A percentile compares a stretch with the other conserved stretches of the same genome.
These are phyloP conservation scores for Dryobates pubescens DNA, from an alignment of 2,797 vertebrate genomes.

Conservation along the genomic window DNA sequence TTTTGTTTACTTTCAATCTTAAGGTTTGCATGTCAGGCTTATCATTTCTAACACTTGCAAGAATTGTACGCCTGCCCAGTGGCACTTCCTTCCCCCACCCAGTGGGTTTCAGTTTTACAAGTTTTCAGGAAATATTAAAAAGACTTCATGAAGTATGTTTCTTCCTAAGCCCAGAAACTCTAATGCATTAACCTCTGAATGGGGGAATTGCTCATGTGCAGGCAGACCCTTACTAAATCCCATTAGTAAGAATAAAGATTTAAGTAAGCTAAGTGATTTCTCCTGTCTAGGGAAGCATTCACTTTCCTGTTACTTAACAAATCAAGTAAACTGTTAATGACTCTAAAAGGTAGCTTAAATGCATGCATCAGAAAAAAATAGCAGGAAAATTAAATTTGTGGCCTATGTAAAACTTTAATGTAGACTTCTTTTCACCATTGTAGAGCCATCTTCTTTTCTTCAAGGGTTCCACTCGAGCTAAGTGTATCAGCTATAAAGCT, in stretches of 20 bases:
- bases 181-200: background rate
- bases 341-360: background rate
- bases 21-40: background rate
- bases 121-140: background rate
- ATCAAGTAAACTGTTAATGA: background rate
- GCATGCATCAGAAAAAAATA: background rate
- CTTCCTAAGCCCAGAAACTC: background rate
- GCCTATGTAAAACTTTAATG: background rate
- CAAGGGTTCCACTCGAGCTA: background rate
- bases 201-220: background rate
- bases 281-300: background rate
- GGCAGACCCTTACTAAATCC: background rate
- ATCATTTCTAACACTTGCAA: background rate
- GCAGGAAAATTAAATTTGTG: background rate
- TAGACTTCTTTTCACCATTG: background rate
- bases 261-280: background rate
- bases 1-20: background rate
- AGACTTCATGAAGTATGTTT: background rate
- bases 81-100: background rate
- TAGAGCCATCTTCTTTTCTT: background rate
- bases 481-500: background rate
- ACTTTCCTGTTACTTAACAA: background rate
- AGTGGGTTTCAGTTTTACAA: background rate
- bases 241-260: background rate
- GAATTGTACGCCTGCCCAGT: background rate